Evolutionary conservation across 2,797 vertebrate genomes (phyloP).

Genomic region (Phrynocephalus guinanensis): DNA sequence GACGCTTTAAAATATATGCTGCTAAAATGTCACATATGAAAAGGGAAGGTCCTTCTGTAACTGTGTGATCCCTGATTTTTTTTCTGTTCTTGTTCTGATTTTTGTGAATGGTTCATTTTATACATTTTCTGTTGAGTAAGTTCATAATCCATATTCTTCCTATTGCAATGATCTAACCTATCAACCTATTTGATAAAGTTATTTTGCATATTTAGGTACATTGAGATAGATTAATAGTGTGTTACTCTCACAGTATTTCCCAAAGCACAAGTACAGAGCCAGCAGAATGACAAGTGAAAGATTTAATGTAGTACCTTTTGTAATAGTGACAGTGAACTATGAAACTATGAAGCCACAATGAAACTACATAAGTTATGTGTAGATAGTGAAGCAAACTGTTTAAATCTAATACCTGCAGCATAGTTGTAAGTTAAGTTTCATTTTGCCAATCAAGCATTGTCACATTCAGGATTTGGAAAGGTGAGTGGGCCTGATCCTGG

Average conservation of each 20-base stretch:
- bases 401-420: background rate
- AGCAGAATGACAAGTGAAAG: background rate
- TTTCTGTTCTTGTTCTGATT: background rate
- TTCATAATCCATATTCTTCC: background rate
- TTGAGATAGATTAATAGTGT: background rate
- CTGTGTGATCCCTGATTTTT: too few relatives aligned
- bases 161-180: background rate
- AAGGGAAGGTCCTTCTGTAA: too few relatives aligned
- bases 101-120: too few relatives aligned
- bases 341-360: conserved; percentile 67
- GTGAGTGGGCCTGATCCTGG: background rate
- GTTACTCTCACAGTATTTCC: background rate
- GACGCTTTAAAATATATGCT: too few relatives aligned
- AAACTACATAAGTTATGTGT: conserved; percentile 49
- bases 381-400: background rate
- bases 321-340: conserved; percentile 36
- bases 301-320: background rate
- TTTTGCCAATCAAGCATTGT: conserved; percentile 13
- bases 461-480: background rate
- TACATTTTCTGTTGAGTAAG: background rate
- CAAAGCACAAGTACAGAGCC: background rate
- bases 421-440: background rate
- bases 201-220: background rate
- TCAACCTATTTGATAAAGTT: background rate
- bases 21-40: too few relatives aligned